Percentiles rank a stretch among this genome's conserved stretches.
Evolutionary conservation across 2,797 vertebrate species (phyloP).

Genomic region (Mus caroli): DNA sequence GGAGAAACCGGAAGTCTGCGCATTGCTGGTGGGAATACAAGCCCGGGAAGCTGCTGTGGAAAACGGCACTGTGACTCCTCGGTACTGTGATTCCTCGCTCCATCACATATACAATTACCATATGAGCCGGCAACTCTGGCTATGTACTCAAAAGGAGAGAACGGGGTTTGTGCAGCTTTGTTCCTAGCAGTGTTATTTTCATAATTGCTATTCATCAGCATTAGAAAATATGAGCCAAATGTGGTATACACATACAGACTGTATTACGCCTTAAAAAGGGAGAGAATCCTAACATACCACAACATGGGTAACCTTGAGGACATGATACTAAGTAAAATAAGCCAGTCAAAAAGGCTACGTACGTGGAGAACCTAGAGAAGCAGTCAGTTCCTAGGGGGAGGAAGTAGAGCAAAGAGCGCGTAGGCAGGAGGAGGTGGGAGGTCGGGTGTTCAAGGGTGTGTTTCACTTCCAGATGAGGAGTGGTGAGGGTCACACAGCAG

Average conservation of each 20-base stretch:
- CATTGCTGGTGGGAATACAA: background rate
- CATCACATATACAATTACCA: slow-evolving; percentile 24
- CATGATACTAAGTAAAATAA: slow-evolving; percentile 22
- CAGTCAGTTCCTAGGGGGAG: slow-evolving; percentile 38
- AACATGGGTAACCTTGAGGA: background rate
- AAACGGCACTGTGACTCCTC: background rate
- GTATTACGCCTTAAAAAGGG: slow-evolving; percentile 3
- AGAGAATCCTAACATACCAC: background rate
- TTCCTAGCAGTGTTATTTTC: slow-evolving; percentile 1
- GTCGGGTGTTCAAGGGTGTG: background rate
- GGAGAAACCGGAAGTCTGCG: background rate
- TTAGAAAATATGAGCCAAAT: slow-evolving; percentile 32
- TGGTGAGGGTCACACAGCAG: background rate
- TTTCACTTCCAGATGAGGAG: background rate
- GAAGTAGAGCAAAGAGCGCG: slow-evolving; percentile 25
- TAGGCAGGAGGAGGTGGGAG: background rate
- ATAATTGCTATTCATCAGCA: slow-evolving; percentile 6
- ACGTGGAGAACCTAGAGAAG: background rate
- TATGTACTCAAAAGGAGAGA: slow-evolving; percentile 4
- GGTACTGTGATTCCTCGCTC: background rate
- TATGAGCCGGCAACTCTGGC: background rate
- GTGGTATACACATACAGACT: background rate
- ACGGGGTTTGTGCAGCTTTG: slow-evolving; percentile 31
- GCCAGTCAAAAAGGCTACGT: slow-evolving; percentile 43
- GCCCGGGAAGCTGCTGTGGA: background rate